Base-by-base conservation (phyloP, 2,797 vertebrate genomes). In the Pipistrellus pygmaeus region DNA sequence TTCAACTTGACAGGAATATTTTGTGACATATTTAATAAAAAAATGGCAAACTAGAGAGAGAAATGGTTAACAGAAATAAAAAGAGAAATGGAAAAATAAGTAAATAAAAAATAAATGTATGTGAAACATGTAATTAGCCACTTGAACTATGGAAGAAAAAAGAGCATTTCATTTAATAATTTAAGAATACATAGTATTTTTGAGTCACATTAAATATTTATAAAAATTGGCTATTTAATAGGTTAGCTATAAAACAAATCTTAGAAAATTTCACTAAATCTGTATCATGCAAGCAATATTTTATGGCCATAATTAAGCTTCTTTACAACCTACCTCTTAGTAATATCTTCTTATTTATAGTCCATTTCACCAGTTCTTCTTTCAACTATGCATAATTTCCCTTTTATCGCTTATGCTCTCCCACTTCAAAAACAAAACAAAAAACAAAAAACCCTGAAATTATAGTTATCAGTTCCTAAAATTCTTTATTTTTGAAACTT, bases 31-130 rank as follows among this genome's bases (percentile, higher is more conserved):
- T 15, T 57, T 83, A 69, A 77, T 93, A 77, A 68, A 17, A 17
- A 2, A 35, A 46, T 76, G 66, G 82, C 72, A 93, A 90, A 93
- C 76, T 35, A 48, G 23, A 78, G 13, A 83, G 14, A 68, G 15
- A 25, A 23, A 3, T 81, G 35, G 77, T 85, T 90, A 64, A 38
- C 57, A 60, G 30, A 87, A 92, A 3, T 48, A 73, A 78, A 89
- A 73, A 44, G 57, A 92, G 76, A 84, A 83, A 77, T 88, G n/a
- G 62, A 64, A 90, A 77, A 82, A 82, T 87, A 88, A 73, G 8
- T n/a, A 82, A 1, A 32, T 48, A 11, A 57, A 90, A 90, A 78
- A 48, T 71, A 81, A 75, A 72, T 35, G 38, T 7, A 78, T 23
- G 18, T 23, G 38, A 91, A 55, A 1, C 38, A 57, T 21, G 23